Base-by-base conservation (phyloP, 2,797 vertebrate genomes). In the Periparus ater region DNA sequence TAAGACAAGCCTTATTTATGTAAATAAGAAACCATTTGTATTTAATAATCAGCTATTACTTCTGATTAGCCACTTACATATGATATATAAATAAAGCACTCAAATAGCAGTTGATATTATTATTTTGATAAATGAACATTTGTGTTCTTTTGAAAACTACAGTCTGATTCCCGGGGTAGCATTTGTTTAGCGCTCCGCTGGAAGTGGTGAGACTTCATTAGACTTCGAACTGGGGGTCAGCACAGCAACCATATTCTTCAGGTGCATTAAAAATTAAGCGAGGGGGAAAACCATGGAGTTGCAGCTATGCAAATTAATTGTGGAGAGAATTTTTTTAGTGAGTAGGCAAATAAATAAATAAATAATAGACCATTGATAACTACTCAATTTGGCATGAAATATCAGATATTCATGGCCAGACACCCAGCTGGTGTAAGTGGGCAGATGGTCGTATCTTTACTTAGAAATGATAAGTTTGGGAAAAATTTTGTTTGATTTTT, bases 391-490 rank as follows among this genome's bases (percentile, higher is more conserved):
- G 94, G 93, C 93, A 91, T 87, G 92, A 92, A 82, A 95, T 95
- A 95, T 91, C 86, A 93, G 90, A 93, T 77, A 61, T 95, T 95
- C 88, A 30, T 93, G 95, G 93, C 96, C 96, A 96, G 95, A 94
- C 92, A 95, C 81, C 92, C 95, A 96, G 96, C 96, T 96, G 92
- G 92, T 92, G 11, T 95, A 93, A 95, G 92, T 95, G 92, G 95
- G 93, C 96, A 96, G 94, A 96, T 96, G 95, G 96, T 95, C 88
- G 77, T 89, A 91, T 95, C 88, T 96, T 95, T 95, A 92, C 85
- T 94, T 95, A 93, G 90, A 85, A 84, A 87, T 82, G 19, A 67
- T 93, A 95, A 96, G 94, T 96, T 96, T 84, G 80, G 90, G 90
- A 0, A 88, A 96, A 94, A 55, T 29, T 81, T 91, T 84, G 47